Evolutionary conservation across 1,140 invertebrate species (phyloP).

Genomic region (Drosophila athabasca): DNA sequence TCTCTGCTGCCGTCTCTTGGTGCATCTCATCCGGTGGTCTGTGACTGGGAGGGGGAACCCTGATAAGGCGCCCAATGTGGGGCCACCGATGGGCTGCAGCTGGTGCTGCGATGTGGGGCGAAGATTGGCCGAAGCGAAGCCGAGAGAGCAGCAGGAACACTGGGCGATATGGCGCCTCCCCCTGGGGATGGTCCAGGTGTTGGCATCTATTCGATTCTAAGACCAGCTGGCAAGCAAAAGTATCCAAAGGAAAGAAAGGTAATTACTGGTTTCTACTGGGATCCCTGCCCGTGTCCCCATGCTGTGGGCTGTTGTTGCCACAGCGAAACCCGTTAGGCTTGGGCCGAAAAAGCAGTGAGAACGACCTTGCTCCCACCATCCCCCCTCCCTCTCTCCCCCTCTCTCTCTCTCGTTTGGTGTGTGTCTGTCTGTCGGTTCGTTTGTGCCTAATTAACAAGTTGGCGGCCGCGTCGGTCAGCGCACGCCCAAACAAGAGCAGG

Average conservation of each 20-base stretch:
- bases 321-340: no score
- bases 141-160: no score
- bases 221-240: no score
- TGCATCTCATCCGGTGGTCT: conserved; percentile 38
- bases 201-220: not conserved
- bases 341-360: conserved; percentile 20
- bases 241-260: no score
- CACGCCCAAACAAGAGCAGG: conserved; percentile 27
- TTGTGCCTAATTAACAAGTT: conserved; percentile 75
- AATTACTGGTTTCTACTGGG: no score
- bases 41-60: not conserved
- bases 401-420: no score
- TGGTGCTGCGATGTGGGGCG: no score
- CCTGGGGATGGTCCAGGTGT: not conserved
- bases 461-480: conserved; percentile 60
- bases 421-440: conserved; percentile 31
- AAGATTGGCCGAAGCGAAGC: no score
- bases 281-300: no score
- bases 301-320: no score
- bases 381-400: not conserved
- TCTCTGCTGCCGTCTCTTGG: not conserved
- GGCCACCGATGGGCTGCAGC: conserved; percentile 11
- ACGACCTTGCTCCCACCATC: conserved; percentile 44
- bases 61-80: conserved; percentile 48
- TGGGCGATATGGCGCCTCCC: no score